Percentiles rank a stretch among this genome's conserved stretches.
Conservation (phyloP, 2,888 invertebrate genomes). For the Stenodera caucasica region DNA sequence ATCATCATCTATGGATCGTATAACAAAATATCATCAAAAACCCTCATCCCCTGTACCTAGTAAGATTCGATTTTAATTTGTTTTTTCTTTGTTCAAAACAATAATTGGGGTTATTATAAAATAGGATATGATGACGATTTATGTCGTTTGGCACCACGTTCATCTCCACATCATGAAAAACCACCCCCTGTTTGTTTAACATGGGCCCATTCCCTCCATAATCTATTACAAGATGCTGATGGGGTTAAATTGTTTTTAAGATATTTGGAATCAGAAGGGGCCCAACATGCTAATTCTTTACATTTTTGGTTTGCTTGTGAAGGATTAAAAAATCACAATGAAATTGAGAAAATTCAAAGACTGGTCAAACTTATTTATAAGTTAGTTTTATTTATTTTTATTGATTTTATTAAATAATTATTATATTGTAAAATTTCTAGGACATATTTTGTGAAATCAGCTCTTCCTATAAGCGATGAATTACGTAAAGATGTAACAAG, state of each 20-base stretch:
- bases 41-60: conserved; percentile 42
- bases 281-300: conserved; percentile 76
- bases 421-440: conserved; percentile 29
- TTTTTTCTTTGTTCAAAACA: too few species aligned
- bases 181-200: conserved; percentile 74
- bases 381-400: conserved; percentile 53
- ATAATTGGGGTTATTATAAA: conserved; percentile 26
- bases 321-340: conserved; percentile 77
- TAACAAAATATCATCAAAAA: conserved; percentile 35
- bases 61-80: conserved; percentile 33
- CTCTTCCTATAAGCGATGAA: conserved; percentile 77
- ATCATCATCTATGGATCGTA: conserved; percentile 38
- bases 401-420: background rate
- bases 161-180: conserved; percentile 51
- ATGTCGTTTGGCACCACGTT: conserved; percentile 58
- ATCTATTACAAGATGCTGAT: conserved; percentile 85
- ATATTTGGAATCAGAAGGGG: conserved; percentile 79
- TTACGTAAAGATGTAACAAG: conserved; percentile 77
- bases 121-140: conserved; percentile 50
- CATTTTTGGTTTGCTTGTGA: conserved; percentile 95
- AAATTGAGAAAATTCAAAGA: conserved; percentile 70
- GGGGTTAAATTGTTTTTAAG: conserved; percentile 86
- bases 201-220: conserved; percentile 86
- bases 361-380: conserved; percentile 84
- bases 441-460: conserved; percentile 45